Evolutionary conservation across 2,888 invertebrate species (phyloP).

Genomic region (Andrena fulva): DNA sequence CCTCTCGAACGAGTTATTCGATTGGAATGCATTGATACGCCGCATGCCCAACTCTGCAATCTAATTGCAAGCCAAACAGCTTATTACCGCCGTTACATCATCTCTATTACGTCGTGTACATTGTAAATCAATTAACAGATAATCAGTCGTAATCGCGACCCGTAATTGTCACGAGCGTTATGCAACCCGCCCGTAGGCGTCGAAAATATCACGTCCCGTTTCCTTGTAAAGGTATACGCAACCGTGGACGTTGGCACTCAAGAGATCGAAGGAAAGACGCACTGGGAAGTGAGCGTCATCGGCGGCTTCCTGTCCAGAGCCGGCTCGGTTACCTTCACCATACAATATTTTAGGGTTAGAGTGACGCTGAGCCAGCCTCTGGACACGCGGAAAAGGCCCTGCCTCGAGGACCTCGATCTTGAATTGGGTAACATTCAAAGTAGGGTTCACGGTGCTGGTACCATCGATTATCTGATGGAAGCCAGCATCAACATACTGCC

Average conservation of each 20-base stretch:
- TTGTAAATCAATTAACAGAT: constrained; percentile 2
- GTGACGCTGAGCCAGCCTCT: constrained; percentile 90
- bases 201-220: constrained; percentile 5
- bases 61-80: neutral
- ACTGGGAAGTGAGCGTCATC: constrained; percentile 91
- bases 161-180: constrained; percentile 27
- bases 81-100: constrained; percentile 12
- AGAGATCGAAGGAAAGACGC: constrained; percentile 90
- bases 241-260: constrained; percentile 92
- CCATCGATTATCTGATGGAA: constrained; percentile 93
- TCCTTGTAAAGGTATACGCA: constrained; percentile 84
- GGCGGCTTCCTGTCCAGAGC: constrained; percentile 89
- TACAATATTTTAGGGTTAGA: constrained; percentile 91
- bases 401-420: constrained; percentile 90
- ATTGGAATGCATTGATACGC: constrained; percentile 1
- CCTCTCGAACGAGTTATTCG: neutral
- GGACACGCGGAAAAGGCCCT: constrained; percentile 90
- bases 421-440: constrained; percentile 94
- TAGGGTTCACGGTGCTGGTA: constrained; percentile 94
- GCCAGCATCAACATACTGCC: constrained; percentile 92
- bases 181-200: constrained; percentile 29
- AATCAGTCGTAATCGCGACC: constrained; percentile 19
- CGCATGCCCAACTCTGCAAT: neutral
- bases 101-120: constrained; percentile 32
- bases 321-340: constrained; percentile 91